Evolutionary conservation across 1,140 invertebrate species (phyloP), one percentile per base, ranked within the genome.

Genomic region (Brachionus manjavacas): DNA sequence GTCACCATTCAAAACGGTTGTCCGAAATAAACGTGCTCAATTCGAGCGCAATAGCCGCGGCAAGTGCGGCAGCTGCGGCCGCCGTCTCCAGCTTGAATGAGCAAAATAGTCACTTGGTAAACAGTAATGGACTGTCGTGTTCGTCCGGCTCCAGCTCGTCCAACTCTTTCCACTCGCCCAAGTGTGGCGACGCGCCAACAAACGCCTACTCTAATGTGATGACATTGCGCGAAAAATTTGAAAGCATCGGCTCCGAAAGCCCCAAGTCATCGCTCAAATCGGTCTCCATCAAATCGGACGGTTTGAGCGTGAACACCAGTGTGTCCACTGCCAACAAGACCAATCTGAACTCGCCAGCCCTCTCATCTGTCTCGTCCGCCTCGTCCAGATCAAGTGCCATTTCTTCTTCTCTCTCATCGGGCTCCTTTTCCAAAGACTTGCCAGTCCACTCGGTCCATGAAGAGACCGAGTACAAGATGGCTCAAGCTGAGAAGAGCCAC

Each of bases 1-100:
- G 79, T 12, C 52, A 81, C 23, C 52, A 81, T 81, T 81, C 79
- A 1, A 81, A 81, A 8, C 49, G 79, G 4, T 31, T 81, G 25
- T 68, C 52, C 1, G 28, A 81, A 81, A 81, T 68, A 64, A 68
- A 81, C 41, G 43, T 39, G 11, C 25, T 81, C 2, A 46, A 81
- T 3, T 81, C 79, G 28, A 60, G 23, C 39, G 79, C 52, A 9
- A 81, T 60, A 7, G 79, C 72, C 14, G 72, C 72, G 7, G 72
- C 72, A 25, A 46, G 41, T 14, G 72, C 72, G 12, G 72, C 72
- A 20, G 72, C 72, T 6, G 72, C 72, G 0, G 72, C 72, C 2
- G 72, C 72, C n/a, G 72, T 76, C 4, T 76, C 72, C 1, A n/a
- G n/a, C n/a, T n/a, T n/a, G n/a, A n/a, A n/a, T n/a, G n/a, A n/a